Percentiles rank a stretch among this genome's conserved stretches.
Conservation (phyloP, 2,797 vertebrate genomes). For the Xenops minutus region DNA sequence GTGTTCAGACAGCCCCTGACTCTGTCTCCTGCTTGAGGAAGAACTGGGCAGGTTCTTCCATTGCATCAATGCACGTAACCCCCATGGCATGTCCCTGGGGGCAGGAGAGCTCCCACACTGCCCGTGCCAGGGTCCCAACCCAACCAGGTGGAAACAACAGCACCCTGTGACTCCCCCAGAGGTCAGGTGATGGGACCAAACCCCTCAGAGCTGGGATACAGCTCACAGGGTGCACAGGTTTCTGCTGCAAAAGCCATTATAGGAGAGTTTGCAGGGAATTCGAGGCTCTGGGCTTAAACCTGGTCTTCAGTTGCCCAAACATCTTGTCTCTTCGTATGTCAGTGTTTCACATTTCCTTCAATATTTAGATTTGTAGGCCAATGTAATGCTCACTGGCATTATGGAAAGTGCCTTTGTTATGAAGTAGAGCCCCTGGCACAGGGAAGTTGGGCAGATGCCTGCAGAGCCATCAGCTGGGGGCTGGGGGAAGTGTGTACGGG, state of each 20-base stretch:
- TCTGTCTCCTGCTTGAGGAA: not conserved
- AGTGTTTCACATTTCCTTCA: not conserved
- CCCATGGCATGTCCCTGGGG: fast-evolving
- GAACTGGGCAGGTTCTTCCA: not conserved
- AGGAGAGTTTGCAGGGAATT: not conserved
- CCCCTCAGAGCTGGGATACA: not conserved
- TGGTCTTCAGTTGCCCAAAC: not conserved
- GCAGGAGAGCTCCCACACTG: not conserved
- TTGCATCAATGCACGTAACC: fast-evolving
- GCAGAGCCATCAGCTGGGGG: not conserved
- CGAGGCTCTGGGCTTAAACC: not conserved
- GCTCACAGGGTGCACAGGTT: not conserved
- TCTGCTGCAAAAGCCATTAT: not conserved
- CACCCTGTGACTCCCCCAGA: not conserved
- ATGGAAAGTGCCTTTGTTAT: not conserved
- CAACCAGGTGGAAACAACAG: not conserved
- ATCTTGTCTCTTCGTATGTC: not conserved
- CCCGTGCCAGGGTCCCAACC: not conserved
- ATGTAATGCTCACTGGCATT: fast-evolving
- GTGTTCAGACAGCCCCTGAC: not conserved
- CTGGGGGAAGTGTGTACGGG: fast-evolving
- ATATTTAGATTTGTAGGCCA: not conserved
- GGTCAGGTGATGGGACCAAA: not conserved
- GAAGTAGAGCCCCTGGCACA: not conserved
- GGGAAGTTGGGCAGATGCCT: not conserved